Evolutionary conservation across 1,140 invertebrate species (phyloP), one percentile per base, ranked within the genome.

Genomic region (Harpegnathos saltator): DNA sequence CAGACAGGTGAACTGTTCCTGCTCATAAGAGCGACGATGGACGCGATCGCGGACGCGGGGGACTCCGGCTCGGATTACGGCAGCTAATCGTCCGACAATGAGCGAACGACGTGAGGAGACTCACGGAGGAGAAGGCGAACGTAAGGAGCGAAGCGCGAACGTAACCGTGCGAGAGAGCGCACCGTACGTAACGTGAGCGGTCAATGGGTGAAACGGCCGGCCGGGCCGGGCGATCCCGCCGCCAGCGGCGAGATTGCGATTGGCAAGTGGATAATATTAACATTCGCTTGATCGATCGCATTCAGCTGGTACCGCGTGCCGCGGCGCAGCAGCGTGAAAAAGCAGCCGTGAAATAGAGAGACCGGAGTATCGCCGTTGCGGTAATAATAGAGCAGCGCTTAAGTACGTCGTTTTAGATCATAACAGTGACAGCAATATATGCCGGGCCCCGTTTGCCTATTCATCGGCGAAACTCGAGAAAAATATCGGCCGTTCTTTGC

Each of bases 1-100:
- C 65, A 54, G 88, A 89, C 88, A 89, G 88, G 88, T 89, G 88
- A 74, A 88, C 86, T 66, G 74, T 89, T 89, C 61, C 84, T 58
- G 75, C 77, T 56, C 22, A 48, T 26, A 24, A 69, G 17, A 58
- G n/a, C 62, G 38, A 68, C 87, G 87, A 88, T 88, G 85, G 77
- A 85, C 59, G 75, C 61, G 65, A 73, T 88, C 80, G 33, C 62
- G 69, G 66, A 5, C 71, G 65, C 38, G 33, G 58, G 63, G 65
- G 38, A 44, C 72, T 78, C 73, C 0, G 61, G 65, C 52, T 72
- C 59, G 62, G 29, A 72, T 85, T 89, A 81, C 50, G 50, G 38
- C 77, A 17, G 86, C 65, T 85, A 88, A 89, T 88, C 86, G 80
- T 56, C 66, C 59, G 80, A 88, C 84, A 88, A 88, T 83, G 63